Evolutionary conservation across 2,888 invertebrate genomes (phyloP), one percentile per base, ranked within the genome.

Genomic region (Callosobruchus maculatus): DNA sequence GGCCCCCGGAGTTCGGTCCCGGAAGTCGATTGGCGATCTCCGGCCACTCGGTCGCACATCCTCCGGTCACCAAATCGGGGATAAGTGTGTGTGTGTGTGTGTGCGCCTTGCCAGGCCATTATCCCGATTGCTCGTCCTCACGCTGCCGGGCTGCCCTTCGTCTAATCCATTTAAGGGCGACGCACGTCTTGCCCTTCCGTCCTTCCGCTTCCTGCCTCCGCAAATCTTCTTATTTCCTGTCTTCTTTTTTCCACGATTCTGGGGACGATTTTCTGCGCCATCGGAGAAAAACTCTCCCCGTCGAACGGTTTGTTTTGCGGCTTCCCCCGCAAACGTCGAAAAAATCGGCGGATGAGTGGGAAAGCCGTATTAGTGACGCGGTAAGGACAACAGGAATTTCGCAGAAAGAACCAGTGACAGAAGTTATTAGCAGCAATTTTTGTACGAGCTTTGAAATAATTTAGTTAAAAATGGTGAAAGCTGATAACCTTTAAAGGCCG

Each of bases 61-160:
- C 49, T 49, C 13, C 49, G 49, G 49, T 49, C 49, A 49, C 49
- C 49, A 81, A 81, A 81, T 80, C 82, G 81, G 77, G 82, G 83
- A 85, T 85, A 85, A 86, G 86, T 86, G 86, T 85, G 49, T 49
- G n/a, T n/a, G n/a, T n/a, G n/a, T n/a, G n/a, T n/a, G n/a, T n/a
- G n/a, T n/a, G n/a, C n/a, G n/a, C n/a, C n/a, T n/a, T n/a, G 49
- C 84, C 84, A 84, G 84, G 80, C 86, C 85, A 86, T 86, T 86
- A 86, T 86, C 85, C 84, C 85, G 85, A 86, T 86, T 86, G 86
- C 86, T 84, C 82, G 82, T 83, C 85, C 84, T 85, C 84, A 82
- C 81, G 80, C 81, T 80, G 49, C 49, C 84, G 82, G 81, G 80
- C 81, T 80, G 49, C 49, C 78, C 77, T 76, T 81, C 80, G 83